A percentile compares a stretch with the other conserved stretches of the same genome.
phyloP scores from a whole-genome alignment of 2,113 vertebrate species.

The Tyto alba region DNA sequence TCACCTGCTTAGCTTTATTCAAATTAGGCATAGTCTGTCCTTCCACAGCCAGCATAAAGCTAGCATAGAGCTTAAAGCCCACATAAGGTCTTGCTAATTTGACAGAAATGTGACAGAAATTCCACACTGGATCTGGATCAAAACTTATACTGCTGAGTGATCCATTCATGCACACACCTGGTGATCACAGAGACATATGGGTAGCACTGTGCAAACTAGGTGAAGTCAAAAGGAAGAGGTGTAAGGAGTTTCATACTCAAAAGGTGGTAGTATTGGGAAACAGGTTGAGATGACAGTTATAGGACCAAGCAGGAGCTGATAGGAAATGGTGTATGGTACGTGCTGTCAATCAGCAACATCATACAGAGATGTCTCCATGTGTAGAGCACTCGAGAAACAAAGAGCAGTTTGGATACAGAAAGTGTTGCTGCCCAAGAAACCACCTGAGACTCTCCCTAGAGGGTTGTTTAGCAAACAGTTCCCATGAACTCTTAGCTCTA shows the following conservation, averaged over 20 bases:
- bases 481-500: neutral
- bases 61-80: conserved; percentile 13
- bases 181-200: neutral
- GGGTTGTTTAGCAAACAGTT: neutral
- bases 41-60: neutral
- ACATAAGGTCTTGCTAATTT: neutral
- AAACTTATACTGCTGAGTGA: neutral
- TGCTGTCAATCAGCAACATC: neutral
- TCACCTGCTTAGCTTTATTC: neutral
- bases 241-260: neutral
- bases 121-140: neutral
- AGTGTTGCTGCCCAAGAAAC: neutral
- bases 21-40: neutral
- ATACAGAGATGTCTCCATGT: neutral
- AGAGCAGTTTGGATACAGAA: neutral
- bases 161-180: neutral
- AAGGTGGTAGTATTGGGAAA: neutral
- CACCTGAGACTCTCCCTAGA: neutral
- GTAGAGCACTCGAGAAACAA: neutral
- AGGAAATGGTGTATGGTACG: neutral
- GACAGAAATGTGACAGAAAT: conserved; percentile 23
- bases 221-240: neutral
- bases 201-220: neutral
- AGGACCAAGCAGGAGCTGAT: neutral
- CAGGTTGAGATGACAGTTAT: neutral